These are phyloP conservation scores for Metopolophium dirhodum DNA, from an alignment of 1,140 invertebrate genomes.

Conservation along the genomic window DNA sequence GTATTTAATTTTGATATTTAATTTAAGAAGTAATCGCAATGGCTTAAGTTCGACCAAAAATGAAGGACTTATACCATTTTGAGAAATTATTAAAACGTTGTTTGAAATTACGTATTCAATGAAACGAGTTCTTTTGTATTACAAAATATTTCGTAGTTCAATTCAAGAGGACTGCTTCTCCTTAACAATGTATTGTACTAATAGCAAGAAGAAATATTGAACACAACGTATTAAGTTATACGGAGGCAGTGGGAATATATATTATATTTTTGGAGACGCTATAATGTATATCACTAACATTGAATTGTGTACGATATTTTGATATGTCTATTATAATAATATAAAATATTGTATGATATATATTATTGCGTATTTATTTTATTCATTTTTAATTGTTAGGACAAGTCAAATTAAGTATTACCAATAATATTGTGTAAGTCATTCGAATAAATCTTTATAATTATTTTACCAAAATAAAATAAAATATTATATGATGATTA, in stretches of 20 bases:
- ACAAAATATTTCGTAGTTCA: background rate
- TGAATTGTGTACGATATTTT: too few species aligned
- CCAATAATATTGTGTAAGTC: too few species aligned
- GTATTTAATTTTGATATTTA: background rate
- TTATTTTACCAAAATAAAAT: too few species aligned
- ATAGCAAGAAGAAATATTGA: background rate
- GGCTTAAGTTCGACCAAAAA: background rate
- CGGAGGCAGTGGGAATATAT: background rate
- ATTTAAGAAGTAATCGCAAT: background rate
- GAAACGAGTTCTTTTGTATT: background rate
- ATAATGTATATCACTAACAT: background rate
- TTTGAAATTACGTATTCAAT: background rate
- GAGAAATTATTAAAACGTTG: background rate
- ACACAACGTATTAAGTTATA: background rate
- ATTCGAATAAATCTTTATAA: too few species aligned
- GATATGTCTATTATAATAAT: too few species aligned
- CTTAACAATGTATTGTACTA: background rate
- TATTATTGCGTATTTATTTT: too few species aligned
- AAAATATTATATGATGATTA: too few species aligned
- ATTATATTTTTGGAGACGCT: background rate
- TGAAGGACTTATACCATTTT: background rate
- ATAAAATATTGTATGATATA: too few species aligned
- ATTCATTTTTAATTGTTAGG: too few species aligned
- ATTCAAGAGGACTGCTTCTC: background rate
- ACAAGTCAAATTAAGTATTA: too few species aligned